Base-by-base conservation (phyloP, 2,797 vertebrate genomes). In the Protonibea diacanthus region DNA sequence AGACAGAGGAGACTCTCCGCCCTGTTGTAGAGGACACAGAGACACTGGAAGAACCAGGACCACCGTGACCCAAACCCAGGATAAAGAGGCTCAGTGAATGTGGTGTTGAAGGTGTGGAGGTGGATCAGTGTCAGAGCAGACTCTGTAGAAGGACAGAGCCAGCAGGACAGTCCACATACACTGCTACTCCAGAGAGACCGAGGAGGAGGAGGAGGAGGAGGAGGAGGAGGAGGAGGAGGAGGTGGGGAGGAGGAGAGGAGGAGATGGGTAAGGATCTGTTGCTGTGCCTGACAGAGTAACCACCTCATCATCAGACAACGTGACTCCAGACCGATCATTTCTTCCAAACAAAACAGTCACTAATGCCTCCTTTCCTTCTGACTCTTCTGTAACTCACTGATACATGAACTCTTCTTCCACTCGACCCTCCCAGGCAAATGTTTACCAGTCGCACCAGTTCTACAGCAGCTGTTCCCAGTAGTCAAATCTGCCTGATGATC, bases 251-350 rank as follows among this genome's bases (percentile, higher is more conserved):
- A n/a, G n/a, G n/a, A n/a, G n/a, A n/a, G n/a, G n/a, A n/a, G n/a
- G n/a, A n/a, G n/a, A n/a, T n/a, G n/a, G n/a, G n/a, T n/a, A n/a
- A 44, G 33, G 58, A 38, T n/a, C 1, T 76, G 48, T 45, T 61
- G 10, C 40, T 61, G 56, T 68, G 40, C 3, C 5, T 11, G 25
- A 57, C 47, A 13, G 10, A 9, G 33, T 52, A 67, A 59, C 17
- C 18, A 27, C n/a, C n/a, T 27, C 3, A n/a, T 1, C 8, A 44
- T 15, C 13, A 12, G 29, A 51, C 47, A 66, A n/a, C n/a, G n/a
- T n/a, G 25, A 45, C 33, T 75, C 73, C 64, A 76, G 55, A 67
- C 55, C 44, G 55, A 42, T 45, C 0, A 20, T 60, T 59, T 13
- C 18, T 6, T 52, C 56, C 64, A 68, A 68, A 33, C 33, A 1